phyloP scores from a whole-genome alignment of 2,797 vertebrate species.

The Pantherophis alleghaniensis region DNA sequence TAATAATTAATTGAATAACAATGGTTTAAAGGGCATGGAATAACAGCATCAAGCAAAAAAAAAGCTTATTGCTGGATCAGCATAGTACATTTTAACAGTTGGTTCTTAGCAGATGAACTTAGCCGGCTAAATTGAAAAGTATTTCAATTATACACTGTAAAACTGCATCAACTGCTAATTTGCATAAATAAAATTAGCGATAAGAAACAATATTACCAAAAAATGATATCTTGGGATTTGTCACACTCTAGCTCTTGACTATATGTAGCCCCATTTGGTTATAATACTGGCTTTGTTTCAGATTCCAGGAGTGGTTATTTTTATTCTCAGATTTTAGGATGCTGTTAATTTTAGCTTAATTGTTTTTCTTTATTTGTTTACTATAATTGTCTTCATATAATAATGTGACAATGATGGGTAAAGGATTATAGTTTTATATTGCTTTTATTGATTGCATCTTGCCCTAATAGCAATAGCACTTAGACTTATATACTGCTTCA shows the following conservation, averaged over 20 bases:
- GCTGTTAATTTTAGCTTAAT: background rate
- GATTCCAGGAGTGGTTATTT: background rate
- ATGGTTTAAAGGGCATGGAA: background rate
- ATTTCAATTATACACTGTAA: background rate
- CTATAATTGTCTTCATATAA: background rate
- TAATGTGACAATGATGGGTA: background rate
- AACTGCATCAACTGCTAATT: background rate
- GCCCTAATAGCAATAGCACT: background rate
- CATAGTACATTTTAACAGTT: background rate
- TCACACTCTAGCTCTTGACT: background rate
- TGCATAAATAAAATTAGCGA: background rate
- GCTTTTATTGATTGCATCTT: background rate
- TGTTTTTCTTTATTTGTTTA: background rate
- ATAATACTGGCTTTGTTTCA: background rate
- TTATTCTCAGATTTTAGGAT: background rate
- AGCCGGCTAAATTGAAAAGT: background rate
- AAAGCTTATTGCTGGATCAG: background rate
- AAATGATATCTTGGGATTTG: background rate
- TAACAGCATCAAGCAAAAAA: background rate
- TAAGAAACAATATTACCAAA: background rate
- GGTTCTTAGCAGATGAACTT: constrained; percentile 12
- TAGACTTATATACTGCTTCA: too few relatives aligned
- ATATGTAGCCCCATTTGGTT: background rate
- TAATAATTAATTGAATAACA: constrained; percentile 17
- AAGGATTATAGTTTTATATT: background rate